These are phyloP conservation scores for Nasonia oneida DNA, from an alignment of 2,888 invertebrate species.

Conservation along the genomic window DNA sequence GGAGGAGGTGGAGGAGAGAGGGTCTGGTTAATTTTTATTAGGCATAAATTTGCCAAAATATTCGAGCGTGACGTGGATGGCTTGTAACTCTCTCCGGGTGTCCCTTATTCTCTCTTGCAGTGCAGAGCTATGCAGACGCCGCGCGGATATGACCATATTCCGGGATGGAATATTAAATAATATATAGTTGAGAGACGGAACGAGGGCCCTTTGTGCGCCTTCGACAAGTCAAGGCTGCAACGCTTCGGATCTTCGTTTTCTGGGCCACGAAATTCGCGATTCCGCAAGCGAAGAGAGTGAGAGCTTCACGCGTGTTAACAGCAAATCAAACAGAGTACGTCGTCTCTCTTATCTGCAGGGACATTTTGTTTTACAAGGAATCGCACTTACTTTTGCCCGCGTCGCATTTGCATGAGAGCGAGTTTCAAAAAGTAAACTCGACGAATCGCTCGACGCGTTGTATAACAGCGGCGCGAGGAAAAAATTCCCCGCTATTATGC, in stretches of 20 bases:
- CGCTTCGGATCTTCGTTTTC: not conserved
- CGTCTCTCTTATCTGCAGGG: not conserved
- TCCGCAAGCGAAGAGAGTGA: not conserved
- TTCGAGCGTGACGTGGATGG: constrained; percentile 78
- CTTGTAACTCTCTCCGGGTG: constrained; percentile 71
- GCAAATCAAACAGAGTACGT: not conserved
- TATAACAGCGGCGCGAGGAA: not conserved
- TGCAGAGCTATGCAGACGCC: constrained; percentile 6
- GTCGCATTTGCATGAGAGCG: constrained; percentile 5
- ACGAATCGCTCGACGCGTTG: not conserved
- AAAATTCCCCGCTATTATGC: not conserved
- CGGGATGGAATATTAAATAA: constrained; percentile 68
- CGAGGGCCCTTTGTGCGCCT: not conserved
- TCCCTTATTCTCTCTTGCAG: constrained; percentile 36
- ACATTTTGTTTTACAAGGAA: constrained; percentile 35
- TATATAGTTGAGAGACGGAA: constrained; percentile 48
- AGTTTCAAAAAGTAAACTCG: constrained; percentile 1
- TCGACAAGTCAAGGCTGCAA: not conserved
- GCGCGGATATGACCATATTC: constrained; percentile 46
- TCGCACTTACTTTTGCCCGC: constrained; percentile 22
- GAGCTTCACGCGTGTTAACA: not conserved
- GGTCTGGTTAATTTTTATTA: constrained; percentile 79
- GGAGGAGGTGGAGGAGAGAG: constrained; percentile 50
- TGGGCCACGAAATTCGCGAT: not conserved
- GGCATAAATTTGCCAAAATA: constrained; percentile 79